A percentile compares a stretch with the other conserved stretches of the same genome.
Conservation (phyloP, 2,797 vertebrate species). For the Molossus molossus region DNA sequence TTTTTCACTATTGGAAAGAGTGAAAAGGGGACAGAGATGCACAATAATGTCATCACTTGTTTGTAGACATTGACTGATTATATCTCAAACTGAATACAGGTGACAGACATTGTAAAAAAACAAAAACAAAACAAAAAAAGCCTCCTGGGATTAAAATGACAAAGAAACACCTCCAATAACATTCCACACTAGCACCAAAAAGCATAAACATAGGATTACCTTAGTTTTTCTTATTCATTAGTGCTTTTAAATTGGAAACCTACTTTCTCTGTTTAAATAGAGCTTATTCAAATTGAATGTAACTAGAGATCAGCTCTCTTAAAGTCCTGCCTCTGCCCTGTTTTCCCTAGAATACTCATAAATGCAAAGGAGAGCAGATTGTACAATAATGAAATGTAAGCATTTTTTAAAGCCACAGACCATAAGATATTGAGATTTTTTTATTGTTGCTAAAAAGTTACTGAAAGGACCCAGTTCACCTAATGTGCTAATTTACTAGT, state of each 20-base stretch:
- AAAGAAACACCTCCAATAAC: conserved; percentile 63
- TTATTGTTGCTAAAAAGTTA: conserved; percentile 62
- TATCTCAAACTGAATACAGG: conserved; percentile 80
- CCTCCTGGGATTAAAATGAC: conserved; percentile 69
- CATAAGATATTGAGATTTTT: conserved; percentile 34
- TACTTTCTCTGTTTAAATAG: conserved; percentile 76
- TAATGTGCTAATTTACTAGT: conserved; percentile 41
- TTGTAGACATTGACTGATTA: conserved; percentile 84
- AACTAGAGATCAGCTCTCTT: conserved; percentile 77
- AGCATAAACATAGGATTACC: conserved; percentile 75
- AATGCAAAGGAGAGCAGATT: conserved; percentile 45
- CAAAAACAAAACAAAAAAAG: background rate
- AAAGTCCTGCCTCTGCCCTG: conserved; percentile 59
- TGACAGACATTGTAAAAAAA: conserved; percentile 66
- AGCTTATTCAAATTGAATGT: conserved; percentile 80
- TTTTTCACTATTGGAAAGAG: conserved; percentile 85
- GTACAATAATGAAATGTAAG: conserved; percentile 36
- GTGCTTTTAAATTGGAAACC: conserved; percentile 79
- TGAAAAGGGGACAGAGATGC: conserved; percentile 81
- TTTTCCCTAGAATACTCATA: conserved; percentile 78
- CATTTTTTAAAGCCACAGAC: conserved; percentile 53
- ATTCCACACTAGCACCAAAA: conserved; percentile 64
- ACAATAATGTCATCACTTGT: conserved; percentile 86
- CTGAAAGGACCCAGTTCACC: conserved; percentile 48
- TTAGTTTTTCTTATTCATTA: conserved; percentile 79